A percentile compares a stretch with the other conserved stretches of the same genome.
These are phyloP conservation scores for Coregonus clupeaformis DNA, from an alignment of 2,113 vertebrate species.

Conservation along the genomic window DNA sequence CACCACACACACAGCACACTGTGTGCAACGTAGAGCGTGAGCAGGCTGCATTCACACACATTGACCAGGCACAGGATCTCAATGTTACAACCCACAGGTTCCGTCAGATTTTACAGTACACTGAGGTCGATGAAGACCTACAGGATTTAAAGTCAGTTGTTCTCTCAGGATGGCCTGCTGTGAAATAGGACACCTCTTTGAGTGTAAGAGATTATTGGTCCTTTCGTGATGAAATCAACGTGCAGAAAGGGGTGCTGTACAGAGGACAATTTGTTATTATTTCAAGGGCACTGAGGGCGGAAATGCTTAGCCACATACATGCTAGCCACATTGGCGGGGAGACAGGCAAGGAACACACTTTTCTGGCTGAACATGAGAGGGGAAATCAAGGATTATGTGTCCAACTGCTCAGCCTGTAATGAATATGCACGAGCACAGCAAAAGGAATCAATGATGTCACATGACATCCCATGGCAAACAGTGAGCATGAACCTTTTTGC, in stretches of 20 bases:
- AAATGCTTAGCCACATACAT: conserved; percentile 28
- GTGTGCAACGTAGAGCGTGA: conserved; percentile 22
- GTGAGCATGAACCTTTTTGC: neutral
- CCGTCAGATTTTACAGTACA: too few species aligned
- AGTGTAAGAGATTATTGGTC: conserved; percentile 16
- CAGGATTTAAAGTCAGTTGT: conserved; percentile 12
- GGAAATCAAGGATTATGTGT: neutral
- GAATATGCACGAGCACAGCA: neutral
- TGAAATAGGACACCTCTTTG: neutral
- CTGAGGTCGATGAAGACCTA: conserved; percentile 22
- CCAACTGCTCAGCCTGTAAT: neutral
- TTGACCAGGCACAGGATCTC: conserved; percentile 31
- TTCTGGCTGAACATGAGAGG: conserved; percentile 29
- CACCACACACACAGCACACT: neutral
- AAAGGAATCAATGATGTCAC: conserved; percentile 1
- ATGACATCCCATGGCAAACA: neutral
- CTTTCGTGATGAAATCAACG: conserved; percentile 7
- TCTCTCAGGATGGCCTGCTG: conserved; percentile 7
- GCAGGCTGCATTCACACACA: conserved; percentile 18
- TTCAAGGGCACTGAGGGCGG: neutral
- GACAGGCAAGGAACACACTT: conserved; percentile 3
- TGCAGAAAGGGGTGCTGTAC: conserved; percentile 15
- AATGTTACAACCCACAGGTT: conserved; percentile 33
- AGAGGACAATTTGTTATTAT: conserved; percentile 11
- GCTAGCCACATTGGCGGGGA: conserved; percentile 4